Base-by-base conservation (phyloP, 2,888 invertebrate genomes). In the Leptogaster cylindrica region DNA sequence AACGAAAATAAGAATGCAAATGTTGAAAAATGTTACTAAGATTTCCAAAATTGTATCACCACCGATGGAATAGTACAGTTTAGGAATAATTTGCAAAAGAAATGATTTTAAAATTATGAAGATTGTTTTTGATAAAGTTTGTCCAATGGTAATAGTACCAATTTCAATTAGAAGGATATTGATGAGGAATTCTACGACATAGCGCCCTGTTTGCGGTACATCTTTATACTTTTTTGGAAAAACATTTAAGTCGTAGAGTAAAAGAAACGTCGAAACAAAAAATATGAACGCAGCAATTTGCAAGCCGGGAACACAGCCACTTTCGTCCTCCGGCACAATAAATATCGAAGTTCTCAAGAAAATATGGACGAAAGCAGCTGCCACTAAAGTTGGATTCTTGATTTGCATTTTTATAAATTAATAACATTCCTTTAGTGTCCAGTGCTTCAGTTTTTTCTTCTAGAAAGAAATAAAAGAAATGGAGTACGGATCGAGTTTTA, bases 61-160 rank as follows among this genome's bases (percentile, higher is more conserved):
- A 16, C 70, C 70, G 65, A 71, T 68, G 23, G 70, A 69, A 31
- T 70, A 67, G 48, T 71, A 71, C 44, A 71, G 58, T 46, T 69
- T 69, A 10, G 63, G 63, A 1, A 65, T 18, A 2, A 20, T 39
- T 28, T 71, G 67, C 27, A 68, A 48, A 3, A 71, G 46, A 5
- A 69, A 52, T 31, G 63, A 69, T 61, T 71, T 70, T 6, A 70
- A 36, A 6, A 68, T 6, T 51, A 44, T 68, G 27, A 68, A 65
- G 16, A 69, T 44, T 2, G 44, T 28, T 16, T 39, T 70, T 27
- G 70, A 70, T 16, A 70, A 52, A 6, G 44, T 68, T 31, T 65
- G 68, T 70, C 71, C 70, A 12, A 71, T 33, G 12, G 70, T 25
- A 3, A 70, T 44, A 23, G 65, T 68, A 23, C 39, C 36, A 41